Conservation (phyloP, 2,113 vertebrate species). For the Sturnira hondurensis region DNA sequence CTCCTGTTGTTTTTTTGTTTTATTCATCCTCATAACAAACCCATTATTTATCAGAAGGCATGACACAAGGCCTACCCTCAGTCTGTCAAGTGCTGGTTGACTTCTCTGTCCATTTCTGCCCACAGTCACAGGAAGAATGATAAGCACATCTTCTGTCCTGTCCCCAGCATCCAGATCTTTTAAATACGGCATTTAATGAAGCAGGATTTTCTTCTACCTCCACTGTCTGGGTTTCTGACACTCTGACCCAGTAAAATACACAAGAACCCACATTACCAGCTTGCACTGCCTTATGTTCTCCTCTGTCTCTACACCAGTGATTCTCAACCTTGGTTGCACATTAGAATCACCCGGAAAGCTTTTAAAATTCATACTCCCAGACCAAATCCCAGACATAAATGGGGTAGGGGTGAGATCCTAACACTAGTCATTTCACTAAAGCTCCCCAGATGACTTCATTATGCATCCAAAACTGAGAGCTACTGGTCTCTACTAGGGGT, state of each 20-base stretch:
- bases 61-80: not conserved
- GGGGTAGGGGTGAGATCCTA: not conserved
- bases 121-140: not conserved
- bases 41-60: not conserved
- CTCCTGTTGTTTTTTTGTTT: not conserved
- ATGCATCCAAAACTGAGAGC: not conserved
- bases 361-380: not conserved
- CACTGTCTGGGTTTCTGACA: not conserved
- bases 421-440: not conserved
- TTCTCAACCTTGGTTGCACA: not conserved
- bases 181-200: not conserved
- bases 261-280: not conserved
- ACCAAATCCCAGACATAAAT: not conserved
- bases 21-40: not conserved
- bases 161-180: not conserved
- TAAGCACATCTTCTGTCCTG: not conserved
- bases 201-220: not conserved
- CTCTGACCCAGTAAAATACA: not conserved
- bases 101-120: not conserved
- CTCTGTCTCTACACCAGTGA: not conserved
- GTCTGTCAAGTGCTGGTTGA: not conserved
- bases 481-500: not conserved
- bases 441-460: not conserved
- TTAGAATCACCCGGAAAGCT: not conserved
- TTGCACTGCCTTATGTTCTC: not conserved